phyloP scores from a whole-genome alignment of 64 coral and sea anemone genomes.

The Montipora foliosa region DNA sequence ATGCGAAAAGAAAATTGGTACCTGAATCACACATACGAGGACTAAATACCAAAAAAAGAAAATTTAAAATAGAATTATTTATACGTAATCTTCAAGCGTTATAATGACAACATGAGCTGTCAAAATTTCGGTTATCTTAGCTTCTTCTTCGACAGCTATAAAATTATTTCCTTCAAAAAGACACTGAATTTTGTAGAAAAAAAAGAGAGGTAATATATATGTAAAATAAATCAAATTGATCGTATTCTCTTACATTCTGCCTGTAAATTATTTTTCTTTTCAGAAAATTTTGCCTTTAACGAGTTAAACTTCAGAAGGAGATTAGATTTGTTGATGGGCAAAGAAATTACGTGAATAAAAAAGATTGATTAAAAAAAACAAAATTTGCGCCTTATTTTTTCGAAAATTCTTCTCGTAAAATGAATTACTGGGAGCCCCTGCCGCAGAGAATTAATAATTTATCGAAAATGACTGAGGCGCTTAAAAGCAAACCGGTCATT shows the following conservation, averaged over 20 bases:
- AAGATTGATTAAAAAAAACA: not conserved
- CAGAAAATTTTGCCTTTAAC: slow-evolving; percentile 35
- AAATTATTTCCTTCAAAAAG: slow-evolving; percentile 39
- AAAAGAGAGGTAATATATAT: slow-evolving; percentile 45
- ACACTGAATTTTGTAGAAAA: slow-evolving; percentile 57
- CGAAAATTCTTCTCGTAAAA: not conserved
- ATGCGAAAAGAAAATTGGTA: not conserved
- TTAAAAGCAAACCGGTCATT: slow-evolving; percentile 46
- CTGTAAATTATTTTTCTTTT: slow-evolving; percentile 60
- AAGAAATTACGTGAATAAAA: slow-evolving; percentile 42
- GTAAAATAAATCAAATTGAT: slow-evolving; percentile 66
- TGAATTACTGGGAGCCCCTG: slow-evolving; percentile 5
- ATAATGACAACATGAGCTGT: slow-evolving; percentile 42
- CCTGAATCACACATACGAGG: not conserved
- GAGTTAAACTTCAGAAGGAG: not conserved
- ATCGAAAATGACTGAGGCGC: slow-evolving; percentile 51
- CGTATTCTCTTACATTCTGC: slow-evolving; percentile 53
- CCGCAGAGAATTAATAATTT: slow-evolving; percentile 60
- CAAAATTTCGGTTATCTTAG: slow-evolving; percentile 39
- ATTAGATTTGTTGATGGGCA: slow-evolving; percentile 40
- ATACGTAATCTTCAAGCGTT: slow-evolving; percentile 44
- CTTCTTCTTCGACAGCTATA: slow-evolving; percentile 26
- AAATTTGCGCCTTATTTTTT: slow-evolving; percentile 16
- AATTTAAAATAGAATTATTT: slow-evolving; percentile 54
- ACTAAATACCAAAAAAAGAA: slow-evolving; percentile 9